These are phyloP conservation scores for Brachionus manjavacas DNA, from an alignment of 1,140 invertebrate genomes.

Conservation along the genomic window DNA sequence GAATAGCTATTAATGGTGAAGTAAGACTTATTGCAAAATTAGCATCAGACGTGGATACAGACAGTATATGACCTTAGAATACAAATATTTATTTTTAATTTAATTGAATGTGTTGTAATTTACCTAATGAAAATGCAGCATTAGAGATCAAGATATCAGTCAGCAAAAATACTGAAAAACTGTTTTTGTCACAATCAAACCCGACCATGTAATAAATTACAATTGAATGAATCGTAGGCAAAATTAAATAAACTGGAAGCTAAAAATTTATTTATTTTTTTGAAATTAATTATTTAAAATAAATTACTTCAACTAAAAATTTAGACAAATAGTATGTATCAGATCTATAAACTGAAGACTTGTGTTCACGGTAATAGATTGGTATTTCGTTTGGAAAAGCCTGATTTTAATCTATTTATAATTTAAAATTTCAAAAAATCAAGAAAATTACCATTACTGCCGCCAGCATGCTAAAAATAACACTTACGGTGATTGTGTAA, in stretches of 20 bases:
- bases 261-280: background rate
- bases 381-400: slow-evolving; percentile 39
- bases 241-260: slow-evolving; percentile 11
- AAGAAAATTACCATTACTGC: slow-evolving; percentile 14
- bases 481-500: slow-evolving; percentile 23
- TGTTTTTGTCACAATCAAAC: slow-evolving; percentile 25
- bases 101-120: background rate
- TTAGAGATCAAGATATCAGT: background rate
- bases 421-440: background rate
- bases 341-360: slow-evolving; percentile 4
- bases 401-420: background rate
- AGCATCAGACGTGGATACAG: background rate
- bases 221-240: background rate
- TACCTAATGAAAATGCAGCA: background rate
- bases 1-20: background rate
- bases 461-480: slow-evolving; percentile 26
- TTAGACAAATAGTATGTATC: slow-evolving; percentile 40
- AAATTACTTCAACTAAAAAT: slow-evolving; percentile 3
- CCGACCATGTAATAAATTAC: slow-evolving; percentile 35
- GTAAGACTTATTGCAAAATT: background rate
- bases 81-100: too few relatives aligned
- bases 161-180: slow-evolving; percentile 12
- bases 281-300: background rate
- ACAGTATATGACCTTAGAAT: background rate
- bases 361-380: background rate